Evolutionary conservation across 2,113 vertebrate species (phyloP).

Genomic region (Hemichromis elongatus): DNA sequence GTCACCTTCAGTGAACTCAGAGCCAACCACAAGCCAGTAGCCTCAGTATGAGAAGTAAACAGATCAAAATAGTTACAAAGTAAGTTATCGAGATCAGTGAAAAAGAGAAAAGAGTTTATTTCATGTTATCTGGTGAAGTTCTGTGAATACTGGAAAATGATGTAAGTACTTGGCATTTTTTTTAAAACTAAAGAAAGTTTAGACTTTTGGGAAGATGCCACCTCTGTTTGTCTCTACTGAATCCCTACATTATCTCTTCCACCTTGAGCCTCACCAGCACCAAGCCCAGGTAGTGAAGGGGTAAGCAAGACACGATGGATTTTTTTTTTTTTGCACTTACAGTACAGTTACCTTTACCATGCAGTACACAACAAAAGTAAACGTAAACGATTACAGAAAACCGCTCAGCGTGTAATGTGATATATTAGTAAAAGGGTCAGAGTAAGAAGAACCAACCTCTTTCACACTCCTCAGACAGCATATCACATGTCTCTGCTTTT

Average conservation of each 20-base stretch:
- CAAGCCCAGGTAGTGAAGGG: background rate
- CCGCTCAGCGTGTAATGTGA: background rate
- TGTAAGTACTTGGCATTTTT: too few species aligned
- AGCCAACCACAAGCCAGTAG: rapidly evolving
- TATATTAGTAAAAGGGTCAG: background rate
- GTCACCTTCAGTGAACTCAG: background rate
- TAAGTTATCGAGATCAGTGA: background rate
- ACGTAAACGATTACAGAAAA: background rate
- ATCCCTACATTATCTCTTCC: background rate
- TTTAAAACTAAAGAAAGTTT: too few species aligned
- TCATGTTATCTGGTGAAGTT: too few species aligned
- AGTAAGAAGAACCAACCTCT: background rate
- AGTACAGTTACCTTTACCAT: background rate
- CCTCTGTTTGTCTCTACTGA: background rate
- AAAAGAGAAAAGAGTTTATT: background rate
- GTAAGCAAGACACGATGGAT: background rate
- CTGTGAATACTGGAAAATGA: too few species aligned
- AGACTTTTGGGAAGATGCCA: background rate
- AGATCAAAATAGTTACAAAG: background rate
- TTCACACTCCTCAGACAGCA: too few species aligned
- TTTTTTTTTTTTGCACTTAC: background rate
- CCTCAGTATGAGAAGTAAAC: background rate
- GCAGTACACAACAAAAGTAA: background rate
- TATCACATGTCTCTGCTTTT: too few species aligned
- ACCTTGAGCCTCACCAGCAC: background rate